phyloP scores from a whole-genome alignment of 2,113 vertebrate genomes.

The Bubo bubo region DNA sequence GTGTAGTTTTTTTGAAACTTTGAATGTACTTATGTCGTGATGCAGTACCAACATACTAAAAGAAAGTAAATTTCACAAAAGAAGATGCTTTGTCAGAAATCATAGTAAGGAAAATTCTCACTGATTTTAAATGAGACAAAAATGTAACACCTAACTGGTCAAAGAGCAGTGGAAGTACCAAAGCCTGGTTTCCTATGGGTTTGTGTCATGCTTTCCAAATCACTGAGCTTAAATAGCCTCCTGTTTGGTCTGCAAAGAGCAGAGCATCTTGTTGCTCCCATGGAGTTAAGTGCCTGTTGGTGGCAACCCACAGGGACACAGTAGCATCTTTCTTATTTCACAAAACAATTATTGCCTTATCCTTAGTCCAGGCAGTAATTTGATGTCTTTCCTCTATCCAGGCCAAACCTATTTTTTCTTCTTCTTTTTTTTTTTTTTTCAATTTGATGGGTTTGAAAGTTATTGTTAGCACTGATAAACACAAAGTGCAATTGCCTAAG shows the following conservation, averaged over 20 bases:
- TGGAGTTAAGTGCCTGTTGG: background rate
- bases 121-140: background rate
- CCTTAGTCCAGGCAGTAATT: background rate
- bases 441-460: background rate
- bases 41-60: background rate
- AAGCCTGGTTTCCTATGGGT: background rate
- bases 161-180: background rate
- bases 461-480: background rate
- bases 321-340: background rate
- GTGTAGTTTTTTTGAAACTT: background rate
- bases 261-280: background rate
- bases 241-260: background rate
- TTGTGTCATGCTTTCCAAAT: background rate
- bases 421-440: background rate
- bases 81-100: background rate
- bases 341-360: background rate
- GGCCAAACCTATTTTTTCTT: background rate
- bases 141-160: fast-evolving
- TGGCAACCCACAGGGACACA: background rate
- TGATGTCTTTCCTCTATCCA: background rate
- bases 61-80: background rate
- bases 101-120: background rate
- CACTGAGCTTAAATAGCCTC: background rate
- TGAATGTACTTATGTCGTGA: background rate
- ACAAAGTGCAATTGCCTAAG: background rate